Conservation (phyloP, 2,797 vertebrate genomes). For the Hapalemur alaotrensis region DNA sequence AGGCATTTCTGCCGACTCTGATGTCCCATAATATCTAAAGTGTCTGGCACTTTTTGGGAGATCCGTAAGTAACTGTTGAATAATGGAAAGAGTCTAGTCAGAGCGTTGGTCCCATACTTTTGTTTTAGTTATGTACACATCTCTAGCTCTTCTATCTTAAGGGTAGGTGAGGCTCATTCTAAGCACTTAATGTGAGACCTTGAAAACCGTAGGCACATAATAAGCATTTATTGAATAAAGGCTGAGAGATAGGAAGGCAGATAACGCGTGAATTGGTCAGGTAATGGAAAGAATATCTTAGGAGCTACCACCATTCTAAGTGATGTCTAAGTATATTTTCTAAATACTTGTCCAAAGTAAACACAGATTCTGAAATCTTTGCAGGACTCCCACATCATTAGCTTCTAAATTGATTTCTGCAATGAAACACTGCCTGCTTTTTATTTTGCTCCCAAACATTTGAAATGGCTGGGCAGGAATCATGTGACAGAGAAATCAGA, state of each 20-base stretch:
- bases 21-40: neutral
- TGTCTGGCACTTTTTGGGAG: neutral
- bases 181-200: neutral
- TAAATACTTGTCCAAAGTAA: slow-evolving; percentile 12
- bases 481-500: slow-evolving; percentile 8
- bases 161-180: neutral
- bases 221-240: neutral
- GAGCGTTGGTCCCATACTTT: neutral
- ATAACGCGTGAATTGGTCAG: neutral
- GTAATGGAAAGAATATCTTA: neutral
- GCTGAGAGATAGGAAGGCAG: neutral
- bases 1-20: neutral
- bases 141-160: neutral
- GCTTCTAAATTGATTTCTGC: slow-evolving; percentile 16
- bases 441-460: slow-evolving; percentile 34
- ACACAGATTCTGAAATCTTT: slow-evolving; percentile 38
- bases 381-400: neutral
- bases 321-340: neutral
- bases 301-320: neutral
- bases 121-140: neutral
- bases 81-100: neutral
- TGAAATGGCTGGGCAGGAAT: neutral
- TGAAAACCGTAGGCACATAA: neutral
- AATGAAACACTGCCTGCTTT: neutral
- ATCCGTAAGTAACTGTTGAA: neutral